Percentiles rank a stretch among this genome's conserved stretches.
Conservation (phyloP, 2,797 vertebrate genomes). For the Trichosurus vulpecula region DNA sequence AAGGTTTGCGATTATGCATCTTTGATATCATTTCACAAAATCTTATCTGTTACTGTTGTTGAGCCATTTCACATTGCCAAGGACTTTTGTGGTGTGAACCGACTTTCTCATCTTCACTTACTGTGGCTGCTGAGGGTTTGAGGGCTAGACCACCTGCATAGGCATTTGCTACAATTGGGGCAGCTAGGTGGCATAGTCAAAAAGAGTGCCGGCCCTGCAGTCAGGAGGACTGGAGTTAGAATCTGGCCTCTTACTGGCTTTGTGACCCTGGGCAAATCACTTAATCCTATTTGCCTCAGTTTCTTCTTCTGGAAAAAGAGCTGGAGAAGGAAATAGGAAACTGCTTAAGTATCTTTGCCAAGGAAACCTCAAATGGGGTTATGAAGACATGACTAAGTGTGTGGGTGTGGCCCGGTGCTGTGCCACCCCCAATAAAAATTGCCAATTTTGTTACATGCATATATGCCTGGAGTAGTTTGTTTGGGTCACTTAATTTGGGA, state of each 20-base stretch:
- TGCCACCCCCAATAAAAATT: too few species aligned
- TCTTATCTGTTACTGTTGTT: neutral
- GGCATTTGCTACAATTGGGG: neutral
- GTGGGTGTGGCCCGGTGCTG: too few species aligned
- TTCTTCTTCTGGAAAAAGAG: neutral
- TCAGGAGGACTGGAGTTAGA: neutral
- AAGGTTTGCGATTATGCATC: neutral
- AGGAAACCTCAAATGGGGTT: neutral
- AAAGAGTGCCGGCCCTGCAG: neutral
- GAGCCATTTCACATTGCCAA: neutral
- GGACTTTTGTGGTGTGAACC: neutral
- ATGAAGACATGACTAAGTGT: neutral
- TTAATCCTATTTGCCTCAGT: too few species aligned
- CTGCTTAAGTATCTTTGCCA: neutral
- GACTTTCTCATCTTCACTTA: neutral
- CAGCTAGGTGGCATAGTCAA: neutral
- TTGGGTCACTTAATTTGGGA: constrained; percentile 6
- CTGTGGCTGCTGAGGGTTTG: neutral
- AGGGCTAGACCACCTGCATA: neutral
- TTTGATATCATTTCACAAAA: neutral
- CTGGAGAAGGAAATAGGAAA: neutral
- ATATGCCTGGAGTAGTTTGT: neutral
- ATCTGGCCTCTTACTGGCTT: neutral
- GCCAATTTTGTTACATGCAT: neutral
- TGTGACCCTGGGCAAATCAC: too few species aligned